Base-by-base conservation (phyloP, 2,888 invertebrate species). In the Crocallis elinguaria region DNA sequence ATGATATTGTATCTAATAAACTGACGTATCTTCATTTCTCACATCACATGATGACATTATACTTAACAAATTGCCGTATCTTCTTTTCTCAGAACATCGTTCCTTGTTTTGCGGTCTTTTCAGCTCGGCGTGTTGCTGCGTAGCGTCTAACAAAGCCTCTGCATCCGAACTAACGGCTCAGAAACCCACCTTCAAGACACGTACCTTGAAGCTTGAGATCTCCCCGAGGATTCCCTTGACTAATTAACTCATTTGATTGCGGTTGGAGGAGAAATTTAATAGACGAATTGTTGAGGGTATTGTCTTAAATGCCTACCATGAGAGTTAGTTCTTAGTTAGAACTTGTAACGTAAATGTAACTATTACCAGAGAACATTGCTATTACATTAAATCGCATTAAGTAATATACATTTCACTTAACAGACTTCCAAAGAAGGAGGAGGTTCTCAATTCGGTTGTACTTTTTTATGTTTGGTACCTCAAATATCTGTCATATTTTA, bases 131-230 rank as follows among this genome's bases (percentile, higher is more conserved):
- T 52, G 43, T 13, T 12, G 12, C 42, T 42, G 42, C 42, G 42
- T 45, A 41, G 41, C 49, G 41, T 48, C 55, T 49, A 50, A 58
- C 57, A 63, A 60, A 57, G 48, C 60, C 51, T 46, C 23, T 16
- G 32, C 37, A 48, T 38, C 33, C 3, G 33, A 41, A 36, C 61
- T 52, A 49, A 57, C 54, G 70, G 72, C 59, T 75, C 72, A 76
- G 77, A 82, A 85, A 82, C 75, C 81, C 77, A 66, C 79, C 79
- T 70, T 71, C 66, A 71, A 75, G 84, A 79, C 79, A 52, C 30
- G 25, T 23, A n/a, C 33, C 44, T 33, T 30, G 25, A 41, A 46
- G 23, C 42, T 29, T 19, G 32, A 44, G 48, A 82, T 78, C 77
- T 79, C 79, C 79, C 81, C 80, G 72, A 80, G 85, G 76, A 79